phyloP scores from a whole-genome alignment of 2,113 vertebrate species.

The Uria lomvia region DNA sequence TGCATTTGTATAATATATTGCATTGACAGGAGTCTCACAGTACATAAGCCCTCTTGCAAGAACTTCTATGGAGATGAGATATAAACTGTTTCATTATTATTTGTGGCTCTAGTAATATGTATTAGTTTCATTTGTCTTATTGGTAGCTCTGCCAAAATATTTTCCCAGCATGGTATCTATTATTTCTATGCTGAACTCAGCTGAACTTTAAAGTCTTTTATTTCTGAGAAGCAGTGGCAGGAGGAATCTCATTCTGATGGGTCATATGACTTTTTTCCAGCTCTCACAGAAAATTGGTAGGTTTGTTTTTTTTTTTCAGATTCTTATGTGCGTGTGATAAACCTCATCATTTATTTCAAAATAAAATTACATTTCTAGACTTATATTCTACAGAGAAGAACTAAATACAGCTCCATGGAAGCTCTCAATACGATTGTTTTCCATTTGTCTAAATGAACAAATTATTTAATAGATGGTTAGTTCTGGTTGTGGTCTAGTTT shows the following conservation, averaged over 20 bases:
- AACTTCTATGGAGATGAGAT: neutral
- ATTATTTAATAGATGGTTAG: neutral
- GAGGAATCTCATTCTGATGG: neutral
- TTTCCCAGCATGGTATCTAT: neutral
- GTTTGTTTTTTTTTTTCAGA: neutral
- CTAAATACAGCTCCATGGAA: neutral
- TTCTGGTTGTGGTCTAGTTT: neutral
- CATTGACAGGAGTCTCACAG: neutral
- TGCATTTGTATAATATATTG: neutral
- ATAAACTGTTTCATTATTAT: neutral
- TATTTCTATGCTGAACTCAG: neutral
- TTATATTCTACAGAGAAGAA: neutral
- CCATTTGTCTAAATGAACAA: neutral
- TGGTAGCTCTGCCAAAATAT: neutral
- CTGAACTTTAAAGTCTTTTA: neutral
- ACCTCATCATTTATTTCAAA: neutral
- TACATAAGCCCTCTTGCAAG: neutral
- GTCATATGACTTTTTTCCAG: neutral
- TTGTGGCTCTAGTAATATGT: neutral
- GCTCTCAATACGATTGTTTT: neutral
- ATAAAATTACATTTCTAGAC: neutral
- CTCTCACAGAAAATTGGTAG: neutral
- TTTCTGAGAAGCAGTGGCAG: neutral
- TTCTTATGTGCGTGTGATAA: neutral
- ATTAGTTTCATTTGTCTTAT: neutral